Evolutionary conservation across 2,888 invertebrate genomes (phyloP).

Genomic region (Ormyrus rosae): DNA sequence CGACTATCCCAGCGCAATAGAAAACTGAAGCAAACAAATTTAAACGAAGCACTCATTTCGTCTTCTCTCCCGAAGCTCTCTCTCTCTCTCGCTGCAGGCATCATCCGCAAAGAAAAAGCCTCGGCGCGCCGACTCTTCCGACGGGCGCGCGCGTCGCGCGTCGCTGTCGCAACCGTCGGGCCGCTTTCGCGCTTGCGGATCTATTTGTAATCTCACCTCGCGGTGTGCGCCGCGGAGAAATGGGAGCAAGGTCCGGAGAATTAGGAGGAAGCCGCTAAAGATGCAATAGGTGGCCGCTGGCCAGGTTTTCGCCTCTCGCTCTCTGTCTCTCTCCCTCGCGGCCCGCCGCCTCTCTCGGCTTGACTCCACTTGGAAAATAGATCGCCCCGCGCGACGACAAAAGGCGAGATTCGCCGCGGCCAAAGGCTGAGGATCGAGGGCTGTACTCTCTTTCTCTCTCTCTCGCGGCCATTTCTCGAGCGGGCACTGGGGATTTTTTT

Average conservation of each 20-base stretch:
- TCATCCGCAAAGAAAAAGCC: no score
- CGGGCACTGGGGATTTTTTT: no score
- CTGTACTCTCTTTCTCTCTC: no score
- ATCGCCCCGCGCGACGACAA: conserved; percentile 58
- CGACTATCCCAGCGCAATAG: no score
- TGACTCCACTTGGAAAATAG: conserved; percentile 72
- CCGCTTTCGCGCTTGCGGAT: conserved; percentile 45
- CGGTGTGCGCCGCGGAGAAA: conserved; percentile 65
- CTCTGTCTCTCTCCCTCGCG: no score
- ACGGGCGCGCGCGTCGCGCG: no score
- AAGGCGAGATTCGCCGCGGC: not conserved
- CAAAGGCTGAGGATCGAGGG: conserved; percentile 28
- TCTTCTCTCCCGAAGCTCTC: no score
- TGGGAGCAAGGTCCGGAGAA: conserved; percentile 75
- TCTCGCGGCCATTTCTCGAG: not conserved
- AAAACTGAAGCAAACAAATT: no score
- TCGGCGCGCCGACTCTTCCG: no score
- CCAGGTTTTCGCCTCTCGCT: conserved; percentile 61
- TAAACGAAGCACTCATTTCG: no score
- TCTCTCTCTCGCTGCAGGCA: no score
- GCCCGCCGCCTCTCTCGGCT: conserved; percentile 64
- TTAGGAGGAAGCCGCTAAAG: conserved; percentile 75
- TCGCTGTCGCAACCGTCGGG: no score
- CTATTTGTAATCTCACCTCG: conserved; percentile 69
- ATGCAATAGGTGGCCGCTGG: conserved; percentile 72